A percentile compares a stretch with the other conserved stretches of the same genome.
phyloP scores from a whole-genome alignment of 2,888 invertebrate species.

The Drosophila subquinaria region DNA sequence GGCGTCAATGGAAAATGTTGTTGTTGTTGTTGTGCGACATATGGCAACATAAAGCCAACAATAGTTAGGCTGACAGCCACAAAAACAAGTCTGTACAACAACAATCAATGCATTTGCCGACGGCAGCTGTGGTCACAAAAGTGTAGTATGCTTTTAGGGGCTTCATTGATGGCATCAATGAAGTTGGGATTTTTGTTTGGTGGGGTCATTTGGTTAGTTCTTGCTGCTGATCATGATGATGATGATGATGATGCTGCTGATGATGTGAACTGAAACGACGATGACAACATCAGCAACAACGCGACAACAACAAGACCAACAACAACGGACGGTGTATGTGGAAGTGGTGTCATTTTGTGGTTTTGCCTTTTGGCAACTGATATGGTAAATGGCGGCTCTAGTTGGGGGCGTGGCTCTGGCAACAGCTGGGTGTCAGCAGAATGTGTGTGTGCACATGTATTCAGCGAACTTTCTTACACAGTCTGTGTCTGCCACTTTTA shows the following conservation, averaged over 20 bases:
- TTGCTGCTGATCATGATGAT: constrained; percentile 28
- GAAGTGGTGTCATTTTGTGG: constrained; percentile 55
- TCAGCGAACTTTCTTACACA: constrained; percentile 17
- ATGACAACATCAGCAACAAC: constrained; percentile 7
- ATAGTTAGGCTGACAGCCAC: constrained; percentile 19
- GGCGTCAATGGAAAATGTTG: constrained; percentile 57
- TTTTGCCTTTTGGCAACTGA: constrained; percentile 40
- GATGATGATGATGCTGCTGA: constrained; percentile 32
- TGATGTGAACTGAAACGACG: constrained; percentile 30
- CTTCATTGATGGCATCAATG: constrained; percentile 30
- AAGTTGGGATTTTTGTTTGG: constrained; percentile 35
- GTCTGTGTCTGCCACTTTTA: constrained; percentile 2
- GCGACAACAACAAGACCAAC: constrained; percentile 9
- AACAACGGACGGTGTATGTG: constrained; percentile 35
- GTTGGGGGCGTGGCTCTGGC: constrained; percentile 34
- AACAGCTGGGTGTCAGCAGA: constrained; percentile 32
- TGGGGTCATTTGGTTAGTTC: constrained; percentile 28
- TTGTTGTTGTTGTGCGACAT: constrained; percentile 64
- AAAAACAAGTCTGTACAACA: constrained; percentile 27
- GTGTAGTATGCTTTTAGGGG: constrained; percentile 49
- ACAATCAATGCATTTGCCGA: constrained; percentile 48
- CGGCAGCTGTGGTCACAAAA: constrained; percentile 31
- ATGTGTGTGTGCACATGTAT: constrained; percentile 20
- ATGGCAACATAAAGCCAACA: constrained; percentile 56
- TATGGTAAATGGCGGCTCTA: constrained; percentile 20